A percentile compares a stretch with the other conserved stretches of the same genome.
These are phyloP conservation scores for Rhinopithecus roxellana DNA, from an alignment of 2,113 vertebrate genomes.

Conservation along the genomic window DNA sequence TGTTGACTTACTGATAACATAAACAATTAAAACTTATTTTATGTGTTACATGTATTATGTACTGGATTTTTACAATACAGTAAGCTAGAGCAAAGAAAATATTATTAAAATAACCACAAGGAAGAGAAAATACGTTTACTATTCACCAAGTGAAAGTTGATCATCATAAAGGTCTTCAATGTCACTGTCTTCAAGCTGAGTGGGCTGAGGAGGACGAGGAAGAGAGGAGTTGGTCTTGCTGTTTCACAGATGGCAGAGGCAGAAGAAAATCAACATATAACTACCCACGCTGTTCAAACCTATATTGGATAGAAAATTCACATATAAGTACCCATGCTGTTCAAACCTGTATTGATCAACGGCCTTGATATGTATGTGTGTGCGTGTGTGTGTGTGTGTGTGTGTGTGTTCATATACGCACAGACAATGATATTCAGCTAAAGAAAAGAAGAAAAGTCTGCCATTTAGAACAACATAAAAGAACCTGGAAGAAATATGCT, in stretches of 20 bases:
- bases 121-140: not conserved
- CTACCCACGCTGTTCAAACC: not conserved
- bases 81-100: not conserved
- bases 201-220: not conserved
- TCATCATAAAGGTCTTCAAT: not conserved
- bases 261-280: not conserved
- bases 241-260: not conserved
- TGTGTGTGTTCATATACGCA: not conserved
- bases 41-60: not conserved
- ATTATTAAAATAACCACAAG: not conserved
- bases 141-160: not conserved
- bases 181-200: not conserved
- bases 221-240: not conserved
- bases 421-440: not conserved
- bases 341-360: not conserved
- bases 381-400: too few species aligned
- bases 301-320: not conserved
- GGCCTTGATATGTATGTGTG: not conserved
- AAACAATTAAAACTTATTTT: not conserved
- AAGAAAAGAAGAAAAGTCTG: not conserved
- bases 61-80: not conserved
- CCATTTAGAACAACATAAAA: not conserved
- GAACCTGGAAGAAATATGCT: not conserved
- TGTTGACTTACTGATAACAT: not conserved
- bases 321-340: not conserved